Evolutionary conservation across 2,113 vertebrate genomes (phyloP).

Genomic region (Capreolus pygargus): DNA sequence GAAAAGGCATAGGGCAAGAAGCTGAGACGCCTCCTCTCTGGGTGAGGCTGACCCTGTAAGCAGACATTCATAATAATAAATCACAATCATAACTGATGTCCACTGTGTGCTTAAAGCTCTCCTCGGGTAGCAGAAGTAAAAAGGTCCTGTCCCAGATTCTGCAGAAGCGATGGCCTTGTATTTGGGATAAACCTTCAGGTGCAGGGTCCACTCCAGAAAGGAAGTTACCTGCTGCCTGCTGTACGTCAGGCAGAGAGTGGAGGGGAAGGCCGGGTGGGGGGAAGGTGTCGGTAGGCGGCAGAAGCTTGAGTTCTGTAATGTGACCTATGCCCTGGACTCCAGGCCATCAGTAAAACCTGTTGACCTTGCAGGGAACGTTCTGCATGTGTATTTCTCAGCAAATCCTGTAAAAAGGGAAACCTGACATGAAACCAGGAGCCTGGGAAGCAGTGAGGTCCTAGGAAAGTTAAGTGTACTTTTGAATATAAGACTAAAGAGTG

Average conservation of each 20-base stretch:
- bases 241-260: neutral
- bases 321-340: neutral
- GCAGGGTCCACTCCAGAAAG: neutral
- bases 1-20: neutral
- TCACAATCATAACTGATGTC: neutral
- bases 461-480: neutral
- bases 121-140: neutral
- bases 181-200: neutral
- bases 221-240: neutral
- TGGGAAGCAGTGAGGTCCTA: neutral
- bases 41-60: neutral
- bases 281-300: accelerated
- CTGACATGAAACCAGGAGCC: neutral
- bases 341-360: neutral
- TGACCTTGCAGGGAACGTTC: accelerated
- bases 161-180: neutral
- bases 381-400: neutral
- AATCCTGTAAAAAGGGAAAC: neutral
- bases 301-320: neutral
- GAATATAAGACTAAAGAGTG: neutral
- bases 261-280: accelerated
- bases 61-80: neutral
- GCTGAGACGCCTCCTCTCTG: neutral
- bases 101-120: neutral
- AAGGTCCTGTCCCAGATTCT: neutral